Evolutionary conservation across 2,888 invertebrate species (phyloP).

Genomic region (Noctua janthina): DNA sequence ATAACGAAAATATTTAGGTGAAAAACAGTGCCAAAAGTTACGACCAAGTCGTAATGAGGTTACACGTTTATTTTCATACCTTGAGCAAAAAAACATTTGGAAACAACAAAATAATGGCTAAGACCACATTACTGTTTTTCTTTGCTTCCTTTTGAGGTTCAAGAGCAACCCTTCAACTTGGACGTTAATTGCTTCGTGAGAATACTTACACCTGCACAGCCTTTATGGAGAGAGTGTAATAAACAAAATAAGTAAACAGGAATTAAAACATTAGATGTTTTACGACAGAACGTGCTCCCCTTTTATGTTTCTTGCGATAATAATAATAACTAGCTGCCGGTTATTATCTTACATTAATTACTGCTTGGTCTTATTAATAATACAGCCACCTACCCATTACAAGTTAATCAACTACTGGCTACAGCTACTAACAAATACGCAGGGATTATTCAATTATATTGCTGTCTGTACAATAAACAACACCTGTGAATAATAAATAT

Average conservation of each 20-base stretch:
- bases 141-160: slow-evolving; percentile 80
- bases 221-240: slow-evolving; percentile 75
- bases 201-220: slow-evolving; percentile 81
- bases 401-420: slow-evolving; percentile 21
- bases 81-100: slow-evolving; percentile 68
- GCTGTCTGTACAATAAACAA: slow-evolving; percentile 25
- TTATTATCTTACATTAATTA: slow-evolving; percentile 45
- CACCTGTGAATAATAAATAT: slow-evolving; percentile 50
- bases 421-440: slow-evolving; percentile 14
- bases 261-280: slow-evolving; percentile 76
- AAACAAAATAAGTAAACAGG: slow-evolving; percentile 82
- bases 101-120: slow-evolving; percentile 75
- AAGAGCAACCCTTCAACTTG: slow-evolving; percentile 85
- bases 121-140: slow-evolving; percentile 80
- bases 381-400: slow-evolving; percentile 3
- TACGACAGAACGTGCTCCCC: slow-evolving; percentile 68
- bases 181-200: slow-evolving; percentile 89
- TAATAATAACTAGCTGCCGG: slow-evolving; percentile 50
- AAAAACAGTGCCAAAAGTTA: slow-evolving; percentile 58
- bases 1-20: slow-evolving; percentile 57
- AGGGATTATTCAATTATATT: slow-evolving; percentile 34
- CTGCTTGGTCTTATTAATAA: slow-evolving; percentile 29
- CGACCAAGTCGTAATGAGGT: slow-evolving; percentile 62
- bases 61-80: slow-evolving; percentile 64
- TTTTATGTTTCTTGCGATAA: slow-evolving; percentile 56